Conservation (phyloP, 2,797 vertebrate species). For the Helostoma temminkii region DNA sequence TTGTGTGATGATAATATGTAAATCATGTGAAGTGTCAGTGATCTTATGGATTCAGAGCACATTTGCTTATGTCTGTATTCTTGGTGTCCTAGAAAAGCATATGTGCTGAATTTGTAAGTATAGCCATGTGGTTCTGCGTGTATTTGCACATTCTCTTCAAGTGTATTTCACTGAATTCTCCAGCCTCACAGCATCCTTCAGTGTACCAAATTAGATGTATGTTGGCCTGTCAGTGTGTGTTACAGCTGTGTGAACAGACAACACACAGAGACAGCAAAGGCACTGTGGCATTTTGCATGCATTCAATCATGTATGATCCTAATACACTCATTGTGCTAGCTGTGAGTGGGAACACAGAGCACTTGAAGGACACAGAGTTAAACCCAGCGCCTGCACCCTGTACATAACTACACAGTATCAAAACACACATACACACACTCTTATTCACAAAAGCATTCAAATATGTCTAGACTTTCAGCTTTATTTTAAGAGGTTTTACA, state of each 20-base stretch:
- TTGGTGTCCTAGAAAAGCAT: conserved; percentile 18
- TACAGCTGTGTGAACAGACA: conserved; percentile 35
- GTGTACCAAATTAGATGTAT: conserved; percentile 52
- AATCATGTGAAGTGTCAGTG: no score
- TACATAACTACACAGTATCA: not conserved
- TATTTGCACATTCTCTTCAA: conserved; percentile 22
- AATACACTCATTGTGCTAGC: conserved; percentile 50
- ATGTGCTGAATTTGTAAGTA: not conserved
- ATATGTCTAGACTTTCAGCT: no score
- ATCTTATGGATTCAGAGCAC: not conserved
- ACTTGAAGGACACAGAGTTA: conserved; percentile 43
- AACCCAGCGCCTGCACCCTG: conserved; percentile 11
- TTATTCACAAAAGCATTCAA: conserved; percentile 16
- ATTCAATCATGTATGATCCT: conserved; percentile 67
- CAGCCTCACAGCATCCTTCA: conserved; percentile 28
- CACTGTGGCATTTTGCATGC: conserved; percentile 52
- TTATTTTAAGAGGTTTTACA: no score
- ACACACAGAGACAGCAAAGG: conserved; percentile 37
- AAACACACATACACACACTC: not conserved
- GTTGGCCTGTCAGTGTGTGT: conserved; percentile 60
- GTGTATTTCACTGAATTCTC: conserved; percentile 1
- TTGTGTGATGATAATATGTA: no score
- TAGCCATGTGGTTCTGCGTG: conserved; percentile 4
- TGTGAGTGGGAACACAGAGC: conserved; percentile 13
- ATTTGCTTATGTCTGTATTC: not conserved